Evolutionary conservation across 2,888 invertebrate species (phyloP), one percentile per base, ranked within the genome.

Genomic region (Mylabris sibirica): DNA sequence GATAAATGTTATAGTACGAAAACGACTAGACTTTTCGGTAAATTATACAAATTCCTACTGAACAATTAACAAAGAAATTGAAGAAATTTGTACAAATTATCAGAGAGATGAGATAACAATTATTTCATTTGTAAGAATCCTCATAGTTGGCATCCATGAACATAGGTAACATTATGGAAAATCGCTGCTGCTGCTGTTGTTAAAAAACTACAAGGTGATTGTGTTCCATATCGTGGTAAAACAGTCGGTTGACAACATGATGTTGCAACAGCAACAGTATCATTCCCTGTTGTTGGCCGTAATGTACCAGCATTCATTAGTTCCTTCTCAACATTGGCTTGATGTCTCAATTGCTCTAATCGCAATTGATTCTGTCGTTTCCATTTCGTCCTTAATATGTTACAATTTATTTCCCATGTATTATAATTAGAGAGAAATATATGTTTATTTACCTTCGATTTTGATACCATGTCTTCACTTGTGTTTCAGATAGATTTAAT

Each of bases 391-490:
- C 94, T 94, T 11, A 35, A 34, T 41, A n/a, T n/a, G n/a, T 2
- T 2, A 38, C 5, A 62, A 35, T 22, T 38, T 24, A 61, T 24
- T 60, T 20, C 22, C 11, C 20, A 35, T n/a, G n/a, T n/a, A n/a
- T n/a, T n/a, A n/a, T 12, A 61, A 35, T 34, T 61, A 11, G 17
- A 8, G 6, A 4, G 24, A 12, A 14, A 61, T 20, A 35, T 34
- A 17, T 12, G 30, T 53, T 12, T 3, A 30, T 30, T 85, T 77
- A 94, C 95, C 94, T 89, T 84, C 95, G 88, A 81, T 95, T 95
- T 85, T 95, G 95, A 79, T 95, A 97, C 97, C 97, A 97, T 1
- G 97, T 97, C 86, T 97, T 97, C 64, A 97, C 96, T 83, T 97
- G 97, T 0, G 97, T 97, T 86, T 97, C 97, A 41, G 95, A 94